A percentile compares a stretch with the other conserved stretches of the same genome.
phyloP scores from a whole-genome alignment of 2,797 vertebrate species.

The Oreochromis mossambicus region DNA sequence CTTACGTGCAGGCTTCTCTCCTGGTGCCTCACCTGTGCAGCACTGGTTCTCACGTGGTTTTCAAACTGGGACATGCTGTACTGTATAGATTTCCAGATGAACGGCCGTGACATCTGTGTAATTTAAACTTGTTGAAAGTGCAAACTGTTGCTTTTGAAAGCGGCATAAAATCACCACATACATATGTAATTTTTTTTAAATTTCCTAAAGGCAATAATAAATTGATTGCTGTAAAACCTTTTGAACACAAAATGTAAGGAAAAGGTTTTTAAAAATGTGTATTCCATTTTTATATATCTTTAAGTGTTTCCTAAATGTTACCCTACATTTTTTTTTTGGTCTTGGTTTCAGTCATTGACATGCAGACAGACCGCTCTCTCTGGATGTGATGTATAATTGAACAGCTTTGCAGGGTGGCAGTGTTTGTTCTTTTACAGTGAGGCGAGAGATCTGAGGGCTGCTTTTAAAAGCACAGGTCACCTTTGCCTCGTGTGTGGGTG shows the following conservation, averaged over 20 bases:
- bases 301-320: neutral
- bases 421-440: slow-evolving; percentile 47
- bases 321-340: neutral
- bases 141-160: neutral
- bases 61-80: neutral
- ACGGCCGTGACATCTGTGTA: fast-evolving
- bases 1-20: neutral
- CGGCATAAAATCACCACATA: neutral
- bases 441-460: slow-evolving; percentile 29
- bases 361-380: neutral
- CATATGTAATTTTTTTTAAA: fast-evolving
- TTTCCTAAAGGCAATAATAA: neutral
- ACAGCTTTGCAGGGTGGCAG: slow-evolving; percentile 9
- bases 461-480: slow-evolving; percentile 59
- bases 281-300: neutral
- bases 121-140: neutral
- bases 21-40: neutral
- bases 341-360: neutral
- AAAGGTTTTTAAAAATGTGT: neutral
- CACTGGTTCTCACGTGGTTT: neutral
- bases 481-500: slow-evolving; percentile 36
- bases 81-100: neutral
- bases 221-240: neutral
- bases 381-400: slow-evolving; percentile 59
- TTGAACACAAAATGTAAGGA: neutral